Evolutionary conservation across 2,113 vertebrate species (phyloP), one percentile per base, ranked within the genome.

Genomic region (Oreochromis aureus): DNA sequence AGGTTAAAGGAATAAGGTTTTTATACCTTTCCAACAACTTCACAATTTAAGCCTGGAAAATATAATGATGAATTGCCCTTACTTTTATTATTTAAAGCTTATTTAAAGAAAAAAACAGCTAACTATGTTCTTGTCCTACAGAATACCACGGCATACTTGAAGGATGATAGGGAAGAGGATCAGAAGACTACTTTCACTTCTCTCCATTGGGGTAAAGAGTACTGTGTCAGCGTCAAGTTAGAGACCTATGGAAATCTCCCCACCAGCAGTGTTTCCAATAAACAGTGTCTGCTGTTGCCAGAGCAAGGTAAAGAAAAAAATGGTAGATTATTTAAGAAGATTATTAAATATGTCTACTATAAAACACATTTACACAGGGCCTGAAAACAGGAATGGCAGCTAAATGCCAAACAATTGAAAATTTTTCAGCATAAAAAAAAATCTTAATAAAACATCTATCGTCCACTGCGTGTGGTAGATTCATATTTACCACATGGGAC

Each of bases 181-280:
- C 82, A 86, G 61, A 87, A 12, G 30, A 86, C 1, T 1, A 83
- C 27, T 18, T 96, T 96, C 79, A 79, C 10, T 3, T 92, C 80
- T 32, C 91, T 97, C 8, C 48, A 36, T 1, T 90, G 88, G 86
- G 92, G 91, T 6, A 90, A 16, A 53, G 69, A 89, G 16, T 96
- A 97, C 85, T 97, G 96, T 24, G 89, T 97, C 73, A 89, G 83
- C 18, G 6, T 95, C 27, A 86, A 19, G 56, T 90, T 95, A 2
- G 80, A 93, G 48, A 63, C 55, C 32, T 30, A 0, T 1, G 81
- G 83, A 34, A 32, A 5, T 34, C 1, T 1, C 0, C 5, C 19
- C 3, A 4, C 3, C 15, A 96, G 94, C 44, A 1, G 3, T 1
- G 16, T 66, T 6, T 95, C 95, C 2, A 6, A 79, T 1, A 15